phyloP scores from a whole-genome alignment of 1,140 invertebrate species.

The Drosophila parabipectinata region DNA sequence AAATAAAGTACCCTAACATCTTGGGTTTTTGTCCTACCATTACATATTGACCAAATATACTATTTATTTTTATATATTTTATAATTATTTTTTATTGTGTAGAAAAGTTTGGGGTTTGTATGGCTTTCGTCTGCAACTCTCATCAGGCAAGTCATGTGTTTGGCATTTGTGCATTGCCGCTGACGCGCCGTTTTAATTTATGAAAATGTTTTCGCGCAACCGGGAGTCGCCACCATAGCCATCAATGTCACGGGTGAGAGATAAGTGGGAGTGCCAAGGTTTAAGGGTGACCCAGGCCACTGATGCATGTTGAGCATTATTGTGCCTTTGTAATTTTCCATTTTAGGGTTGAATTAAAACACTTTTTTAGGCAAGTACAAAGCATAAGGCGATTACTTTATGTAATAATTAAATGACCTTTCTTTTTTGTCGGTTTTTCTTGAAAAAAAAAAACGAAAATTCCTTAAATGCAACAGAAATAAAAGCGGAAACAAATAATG shows the following conservation, averaged over 20 bases:
- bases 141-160: constrained; percentile 47
- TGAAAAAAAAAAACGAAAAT: constrained; percentile 52
- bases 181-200: constrained; percentile 73
- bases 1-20: too few relatives aligned
- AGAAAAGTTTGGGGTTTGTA: neutral
- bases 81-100: neutral
- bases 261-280: constrained; percentile 3
- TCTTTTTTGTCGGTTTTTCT: constrained; percentile 14
- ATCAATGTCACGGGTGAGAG: constrained; percentile 23
- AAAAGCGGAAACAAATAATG: constrained; percentile 78
- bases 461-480: constrained; percentile 69
- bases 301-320: constrained; percentile 22
- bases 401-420: neutral
- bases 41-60: too few relatives aligned
- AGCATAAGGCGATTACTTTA: neutral
- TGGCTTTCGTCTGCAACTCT: constrained; percentile 20
- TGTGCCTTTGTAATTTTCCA: constrained; percentile 13
- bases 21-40: too few relatives aligned
- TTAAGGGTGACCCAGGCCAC: constrained; percentile 1
- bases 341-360: neutral
- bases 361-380: neutral
- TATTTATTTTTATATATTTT: too few relatives aligned
- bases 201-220: constrained; percentile 61
- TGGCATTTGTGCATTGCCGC: constrained; percentile 58
- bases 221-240: constrained; percentile 28